Evolutionary conservation across 2,888 invertebrate species (phyloP).

Genomic region (Phyllotreta cruciferae): DNA sequence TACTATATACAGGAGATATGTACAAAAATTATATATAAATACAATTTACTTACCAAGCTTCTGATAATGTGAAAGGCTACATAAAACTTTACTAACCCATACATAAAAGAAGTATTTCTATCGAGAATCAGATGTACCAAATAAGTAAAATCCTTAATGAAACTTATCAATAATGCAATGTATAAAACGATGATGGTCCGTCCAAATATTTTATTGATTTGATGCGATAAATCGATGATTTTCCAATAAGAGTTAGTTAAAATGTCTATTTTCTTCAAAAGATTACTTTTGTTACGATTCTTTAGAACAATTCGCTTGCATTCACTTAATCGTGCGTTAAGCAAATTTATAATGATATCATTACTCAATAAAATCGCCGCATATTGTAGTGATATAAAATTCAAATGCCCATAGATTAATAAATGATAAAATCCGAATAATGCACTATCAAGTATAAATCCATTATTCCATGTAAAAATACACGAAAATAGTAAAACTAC

Average conservation of each 20-base stretch:
- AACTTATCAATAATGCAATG: background rate
- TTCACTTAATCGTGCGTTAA: background rate
- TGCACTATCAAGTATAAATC: too few species aligned
- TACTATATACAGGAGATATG: too few species aligned
- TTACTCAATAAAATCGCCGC: background rate
- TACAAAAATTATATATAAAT: too few species aligned
- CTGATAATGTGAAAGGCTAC: background rate
- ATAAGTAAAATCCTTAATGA: background rate
- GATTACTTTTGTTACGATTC: background rate
- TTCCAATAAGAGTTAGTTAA: background rate
- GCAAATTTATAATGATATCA: background rate
- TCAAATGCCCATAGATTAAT: background rate
- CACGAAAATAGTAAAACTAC: too few species aligned
- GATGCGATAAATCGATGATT: background rate
- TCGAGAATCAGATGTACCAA: background rate
- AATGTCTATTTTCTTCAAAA: slow-evolving; percentile 3
- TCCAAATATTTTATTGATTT: background rate
- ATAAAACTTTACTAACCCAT: background rate
- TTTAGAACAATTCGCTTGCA: background rate
- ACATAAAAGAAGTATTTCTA: background rate
- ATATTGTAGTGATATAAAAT: background rate
- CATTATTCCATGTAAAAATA: too few species aligned
- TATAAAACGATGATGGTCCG: background rate
- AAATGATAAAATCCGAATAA: background rate
- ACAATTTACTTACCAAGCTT: slow-evolving; percentile 6